Evolutionary conservation across 2,113 vertebrate genomes (phyloP).

Genomic region (Zosterops japonicus): DNA sequence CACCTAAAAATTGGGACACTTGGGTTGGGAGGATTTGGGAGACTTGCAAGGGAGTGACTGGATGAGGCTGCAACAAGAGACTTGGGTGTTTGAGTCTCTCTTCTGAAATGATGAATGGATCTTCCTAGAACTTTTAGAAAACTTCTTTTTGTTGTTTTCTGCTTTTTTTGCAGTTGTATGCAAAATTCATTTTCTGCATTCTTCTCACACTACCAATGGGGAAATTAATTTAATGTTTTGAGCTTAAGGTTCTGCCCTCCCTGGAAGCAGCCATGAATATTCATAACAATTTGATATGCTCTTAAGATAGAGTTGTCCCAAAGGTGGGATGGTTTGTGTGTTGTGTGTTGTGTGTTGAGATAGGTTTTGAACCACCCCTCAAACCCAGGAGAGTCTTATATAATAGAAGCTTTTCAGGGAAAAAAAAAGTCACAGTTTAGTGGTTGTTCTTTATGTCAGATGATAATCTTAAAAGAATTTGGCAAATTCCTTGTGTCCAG

Average conservation of each 20-base stretch:
- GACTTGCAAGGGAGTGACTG: background rate
- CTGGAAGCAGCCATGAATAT: background rate
- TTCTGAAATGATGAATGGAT: background rate
- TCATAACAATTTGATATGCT: background rate
- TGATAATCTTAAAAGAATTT: background rate
- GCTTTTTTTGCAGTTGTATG: background rate
- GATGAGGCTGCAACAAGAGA: background rate
- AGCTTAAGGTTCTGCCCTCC: background rate
- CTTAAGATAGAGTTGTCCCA: background rate
- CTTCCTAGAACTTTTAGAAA: background rate
- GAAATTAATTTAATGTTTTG: background rate
- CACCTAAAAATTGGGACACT: background rate
- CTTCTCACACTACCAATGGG: background rate
- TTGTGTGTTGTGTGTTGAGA: background rate
- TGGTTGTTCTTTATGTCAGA: background rate
- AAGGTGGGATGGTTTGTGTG: background rate
- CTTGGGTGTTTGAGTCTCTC: background rate
- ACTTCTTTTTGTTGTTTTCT: background rate
- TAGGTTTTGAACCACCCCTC: background rate
- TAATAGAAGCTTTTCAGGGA: background rate
- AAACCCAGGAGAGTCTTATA: background rate
- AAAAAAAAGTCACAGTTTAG: fast-evolving
- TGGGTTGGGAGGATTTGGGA: background rate
- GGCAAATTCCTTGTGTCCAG: background rate
- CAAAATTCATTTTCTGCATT: background rate